Conservation (phyloP, 1,140 invertebrate genomes). For the Gonioctena quinquepunctata region DNA sequence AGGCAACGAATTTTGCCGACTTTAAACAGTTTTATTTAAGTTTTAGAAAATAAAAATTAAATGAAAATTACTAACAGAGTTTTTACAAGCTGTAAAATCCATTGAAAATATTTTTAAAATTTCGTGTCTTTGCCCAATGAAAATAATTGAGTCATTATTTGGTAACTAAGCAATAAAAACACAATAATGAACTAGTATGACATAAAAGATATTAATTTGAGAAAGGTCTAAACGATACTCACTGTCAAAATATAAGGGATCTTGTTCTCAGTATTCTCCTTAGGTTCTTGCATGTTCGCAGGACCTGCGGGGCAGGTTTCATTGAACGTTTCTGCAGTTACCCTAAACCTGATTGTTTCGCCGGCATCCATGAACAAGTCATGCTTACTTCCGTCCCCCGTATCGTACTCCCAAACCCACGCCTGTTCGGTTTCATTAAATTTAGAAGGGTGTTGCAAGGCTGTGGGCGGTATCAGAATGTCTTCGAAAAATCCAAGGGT, state of each 20-base stretch:
- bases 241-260: conserved; percentile 77
- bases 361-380: conserved; percentile 89
- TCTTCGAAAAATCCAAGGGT: conserved; percentile 95
- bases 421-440: conserved; percentile 93
- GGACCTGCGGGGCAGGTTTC: conserved; percentile 77
- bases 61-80: too few relatives aligned
- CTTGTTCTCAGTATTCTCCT: conserved; percentile 62
- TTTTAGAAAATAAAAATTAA: too few relatives aligned
- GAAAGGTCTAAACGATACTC: too few relatives aligned
- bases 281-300: conserved; percentile 55
- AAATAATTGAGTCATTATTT: too few relatives aligned
- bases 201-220: too few relatives aligned
- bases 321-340: conserved; percentile 85
- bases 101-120: too few relatives aligned
- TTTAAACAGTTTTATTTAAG: too few relatives aligned
- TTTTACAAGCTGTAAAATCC: too few relatives aligned
- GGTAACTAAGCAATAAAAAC: too few relatives aligned
- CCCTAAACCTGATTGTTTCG: conserved; percentile 87
- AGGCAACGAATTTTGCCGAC: too few relatives aligned
- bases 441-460: conserved; percentile 85
- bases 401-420: conserved; percentile 94
- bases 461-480: conserved; percentile 86
- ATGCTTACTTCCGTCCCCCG: conserved; percentile 81
- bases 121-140: too few relatives aligned
- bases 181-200: too few relatives aligned